Base-by-base conservation (phyloP, 2,113 vertebrate species). In the Gobio gobio region DNA sequence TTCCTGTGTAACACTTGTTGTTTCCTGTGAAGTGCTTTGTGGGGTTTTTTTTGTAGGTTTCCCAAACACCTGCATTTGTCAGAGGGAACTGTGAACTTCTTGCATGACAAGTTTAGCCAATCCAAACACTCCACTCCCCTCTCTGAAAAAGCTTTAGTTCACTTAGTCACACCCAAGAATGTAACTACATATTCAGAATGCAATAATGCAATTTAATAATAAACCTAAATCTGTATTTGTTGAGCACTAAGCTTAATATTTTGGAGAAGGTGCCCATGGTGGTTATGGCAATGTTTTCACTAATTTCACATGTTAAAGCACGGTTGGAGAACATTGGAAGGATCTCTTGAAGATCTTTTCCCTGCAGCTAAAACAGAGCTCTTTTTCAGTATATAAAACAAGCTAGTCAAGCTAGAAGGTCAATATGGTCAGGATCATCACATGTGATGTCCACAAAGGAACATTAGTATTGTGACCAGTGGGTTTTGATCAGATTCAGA, bases 61-160 rank as follows among this genome's bases (percentile, higher is more conserved):
- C 36, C 59, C 58, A 47, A 79, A 47, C 77, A 63, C 36, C 77
- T 61, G 77, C 40, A 43, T 63, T 63, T 18, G 58, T 63, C 58
- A 63, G 22, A 45, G 12, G n/a, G 13, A 1, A 59, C 29, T 24
- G 33, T 61, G 36, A 79, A 36, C n/a, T 5, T 78, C 56, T 43
- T n/a, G 56, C 56, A 61, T 78, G 77, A 78, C 10, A 61, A 63
- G 36, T 61, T 45, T 13, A 76, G 18, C 24, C 20, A 24, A 45
- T 78, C 56, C 5, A 22, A 61, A 43, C 36, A 6, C 54, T 61
- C 77, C 36, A 18, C n/a, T 78, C 22, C 33, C 16, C 6, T 16
- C 56, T 61, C 56, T 45, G 7, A 22, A 59, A 36, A 78, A 61
- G 12, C 20, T 40, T 40, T 10, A 58, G 10, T 59, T 12, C 20